Conservation (phyloP, 2,888 invertebrate species). For the Caenorhabditis imperialis region DNA sequence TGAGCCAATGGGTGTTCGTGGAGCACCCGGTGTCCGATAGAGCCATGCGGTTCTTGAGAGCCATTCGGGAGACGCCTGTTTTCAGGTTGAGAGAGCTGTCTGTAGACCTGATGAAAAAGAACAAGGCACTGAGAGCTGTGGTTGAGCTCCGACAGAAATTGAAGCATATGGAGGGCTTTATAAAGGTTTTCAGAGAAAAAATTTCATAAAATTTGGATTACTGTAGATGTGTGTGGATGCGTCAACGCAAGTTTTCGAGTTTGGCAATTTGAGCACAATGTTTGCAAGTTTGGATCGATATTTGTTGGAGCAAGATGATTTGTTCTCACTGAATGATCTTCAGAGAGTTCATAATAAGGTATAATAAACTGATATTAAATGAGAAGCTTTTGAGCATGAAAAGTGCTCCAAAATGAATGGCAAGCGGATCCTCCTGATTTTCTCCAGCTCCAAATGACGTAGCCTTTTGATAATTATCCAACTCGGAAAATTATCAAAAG, state of each 20-base stretch:
- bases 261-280: constrained; percentile 68
- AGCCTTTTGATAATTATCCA: too few species aligned
- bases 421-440: too few species aligned
- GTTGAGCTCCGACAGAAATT: constrained; percentile 83
- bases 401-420: too few species aligned
- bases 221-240: constrained; percentile 42
- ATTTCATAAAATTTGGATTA: not conserved
- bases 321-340: constrained; percentile 74
- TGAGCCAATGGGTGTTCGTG: constrained; percentile 81
- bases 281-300: constrained; percentile 71
- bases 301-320: constrained; percentile 64
- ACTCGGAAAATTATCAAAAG: too few species aligned
- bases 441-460: too few species aligned
- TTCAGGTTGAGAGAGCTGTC: constrained; percentile 36
- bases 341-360: constrained; percentile 68
- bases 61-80: constrained; percentile 47
- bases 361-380: too few species aligned
- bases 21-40: constrained; percentile 89
- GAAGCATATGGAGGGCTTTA: constrained; percentile 82
- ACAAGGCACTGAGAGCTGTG: constrained; percentile 44
- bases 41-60: constrained; percentile 81
- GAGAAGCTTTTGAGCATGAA: not conserved
- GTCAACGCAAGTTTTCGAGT: constrained; percentile 35
- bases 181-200: constrained; percentile 52
- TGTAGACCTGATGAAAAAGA: constrained; percentile 45